These are phyloP conservation scores for Cavia aperea DNA, from an alignment of 2,113 vertebrate genomes.

Conservation along the genomic window DNA sequence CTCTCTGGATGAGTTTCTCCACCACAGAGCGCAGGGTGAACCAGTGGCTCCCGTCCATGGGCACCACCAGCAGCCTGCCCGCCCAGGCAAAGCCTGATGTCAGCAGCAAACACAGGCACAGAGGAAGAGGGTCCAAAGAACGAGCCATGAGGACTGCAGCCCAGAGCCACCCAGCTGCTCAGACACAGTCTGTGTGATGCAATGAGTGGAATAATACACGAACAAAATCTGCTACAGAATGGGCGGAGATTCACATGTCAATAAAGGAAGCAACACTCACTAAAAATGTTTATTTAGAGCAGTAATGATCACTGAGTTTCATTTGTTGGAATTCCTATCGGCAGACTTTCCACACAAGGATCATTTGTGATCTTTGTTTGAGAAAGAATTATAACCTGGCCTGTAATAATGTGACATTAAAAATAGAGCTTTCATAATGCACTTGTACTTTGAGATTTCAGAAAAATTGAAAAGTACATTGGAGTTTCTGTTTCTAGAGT, in stretches of 20 bases:
- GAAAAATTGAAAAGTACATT: background rate
- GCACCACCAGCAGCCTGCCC: slow-evolving; percentile 82
- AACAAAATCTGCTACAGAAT: background rate
- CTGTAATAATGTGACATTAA: too few species aligned
- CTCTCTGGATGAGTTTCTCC: background rate
- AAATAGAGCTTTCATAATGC: background rate
- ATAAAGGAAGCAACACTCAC: background rate
- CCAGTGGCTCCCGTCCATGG: slow-evolving; percentile 67
- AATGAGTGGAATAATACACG: fast-evolving
- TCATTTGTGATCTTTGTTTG: background rate
- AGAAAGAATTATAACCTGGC: fast-evolving
- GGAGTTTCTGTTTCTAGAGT: background rate
- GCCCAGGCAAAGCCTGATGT: slow-evolving; percentile 56
- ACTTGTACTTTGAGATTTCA: background rate
- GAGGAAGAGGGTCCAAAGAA: fast-evolving
- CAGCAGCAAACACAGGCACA: slow-evolving; percentile 28
- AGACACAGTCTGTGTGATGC: background rate
- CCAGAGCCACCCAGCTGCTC: background rate
- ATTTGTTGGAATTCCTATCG: background rate
- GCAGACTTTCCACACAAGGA: background rate
- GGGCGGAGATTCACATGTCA: fast-evolving
- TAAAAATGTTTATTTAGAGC: background rate
- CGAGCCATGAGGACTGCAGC: background rate
- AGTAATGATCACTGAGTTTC: fast-evolving
- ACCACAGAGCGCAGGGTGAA: background rate